Percentiles rank a stretch among this genome's conserved stretches.
These are phyloP conservation scores for Enoplosus armatus DNA, from an alignment of 2,797 vertebrate species.

Conservation along the genomic window DNA sequence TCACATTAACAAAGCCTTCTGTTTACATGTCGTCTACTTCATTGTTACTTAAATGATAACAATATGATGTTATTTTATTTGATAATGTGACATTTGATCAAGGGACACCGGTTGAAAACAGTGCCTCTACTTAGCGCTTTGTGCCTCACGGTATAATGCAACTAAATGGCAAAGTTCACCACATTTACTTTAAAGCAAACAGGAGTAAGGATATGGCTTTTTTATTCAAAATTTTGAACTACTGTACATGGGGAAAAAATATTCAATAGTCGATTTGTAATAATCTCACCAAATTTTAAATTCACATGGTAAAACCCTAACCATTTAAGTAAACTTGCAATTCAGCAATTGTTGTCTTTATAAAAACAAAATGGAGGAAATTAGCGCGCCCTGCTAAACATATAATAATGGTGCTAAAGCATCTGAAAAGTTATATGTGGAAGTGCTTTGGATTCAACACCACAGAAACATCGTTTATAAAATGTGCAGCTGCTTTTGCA, in stretches of 20 bases:
- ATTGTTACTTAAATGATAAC: not conserved
- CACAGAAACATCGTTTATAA: not conserved
- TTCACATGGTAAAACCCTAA: not conserved
- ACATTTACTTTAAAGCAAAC: not conserved
- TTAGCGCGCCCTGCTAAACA: not conserved
- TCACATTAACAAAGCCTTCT: conserved; percentile 9
- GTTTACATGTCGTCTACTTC: not conserved
- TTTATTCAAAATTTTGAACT: not conserved
- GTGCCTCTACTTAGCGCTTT: not conserved
- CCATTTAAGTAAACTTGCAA: too few species aligned
- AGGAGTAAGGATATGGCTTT: not conserved
- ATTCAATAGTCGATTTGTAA: not conserved
- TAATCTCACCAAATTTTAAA: not conserved
- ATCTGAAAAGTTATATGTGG: not conserved
- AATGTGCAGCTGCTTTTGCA: not conserved
- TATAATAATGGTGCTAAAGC: not conserved
- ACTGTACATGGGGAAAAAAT: not conserved
- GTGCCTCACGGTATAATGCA: not conserved
- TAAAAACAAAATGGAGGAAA: not conserved
- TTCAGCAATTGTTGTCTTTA: not conserved
- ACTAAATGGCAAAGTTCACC: not conserved
- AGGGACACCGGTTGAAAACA: not conserved
- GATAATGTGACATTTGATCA: not conserved
- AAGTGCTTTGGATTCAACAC: not conserved
- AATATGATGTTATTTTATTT: too few species aligned